Evolutionary conservation across 2,888 invertebrate species (phyloP).

Genomic region (Drosophila merina): DNA sequence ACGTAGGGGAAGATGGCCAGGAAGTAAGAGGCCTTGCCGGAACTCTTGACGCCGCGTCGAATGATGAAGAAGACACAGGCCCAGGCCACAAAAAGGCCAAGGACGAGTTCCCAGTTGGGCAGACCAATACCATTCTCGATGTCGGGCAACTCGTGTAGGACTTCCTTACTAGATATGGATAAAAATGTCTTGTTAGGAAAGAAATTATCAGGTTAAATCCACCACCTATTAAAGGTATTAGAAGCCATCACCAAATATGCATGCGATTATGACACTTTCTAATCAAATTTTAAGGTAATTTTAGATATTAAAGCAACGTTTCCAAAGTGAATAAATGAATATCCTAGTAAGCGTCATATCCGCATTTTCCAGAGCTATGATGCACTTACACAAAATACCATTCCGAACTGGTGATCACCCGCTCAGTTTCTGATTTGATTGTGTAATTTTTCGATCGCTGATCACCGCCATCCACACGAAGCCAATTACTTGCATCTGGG

Average conservation of each 20-base stretch:
- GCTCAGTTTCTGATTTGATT: conserved; percentile 40
- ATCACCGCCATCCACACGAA: conserved; percentile 26
- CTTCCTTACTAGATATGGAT: conserved; percentile 83
- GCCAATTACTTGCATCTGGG: conserved; percentile 32
- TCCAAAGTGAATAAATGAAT: too few relatives aligned
- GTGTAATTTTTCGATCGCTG: conserved; percentile 15
- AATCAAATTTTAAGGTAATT: not conserved
- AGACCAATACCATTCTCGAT: conserved; percentile 85
- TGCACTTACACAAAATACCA: conserved; percentile 85
- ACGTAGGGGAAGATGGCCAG: conserved; percentile 90
- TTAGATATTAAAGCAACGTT: not conserved
- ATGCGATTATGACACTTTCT: conserved; percentile 9
- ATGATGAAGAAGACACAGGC: conserved; percentile 85
- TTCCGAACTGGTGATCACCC: conserved; percentile 84
- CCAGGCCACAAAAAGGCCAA: conserved; percentile 86
- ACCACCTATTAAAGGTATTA: conserved; percentile 25
- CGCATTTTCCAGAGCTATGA: not conserved
- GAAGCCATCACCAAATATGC: conserved; percentile 10
- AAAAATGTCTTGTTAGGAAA: not conserved
- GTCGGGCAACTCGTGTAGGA: conserved; percentile 84
- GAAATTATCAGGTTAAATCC: conserved; percentile 3
- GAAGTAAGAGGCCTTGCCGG: conserved; percentile 90
- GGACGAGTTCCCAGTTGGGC: conserved; percentile 85
- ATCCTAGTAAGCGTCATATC: conserved; percentile 2
- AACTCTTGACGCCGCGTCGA: conserved; percentile 86